Evolutionary conservation across 2,888 invertebrate genomes (phyloP).

Genomic region (Prenolepis imparis): DNA sequence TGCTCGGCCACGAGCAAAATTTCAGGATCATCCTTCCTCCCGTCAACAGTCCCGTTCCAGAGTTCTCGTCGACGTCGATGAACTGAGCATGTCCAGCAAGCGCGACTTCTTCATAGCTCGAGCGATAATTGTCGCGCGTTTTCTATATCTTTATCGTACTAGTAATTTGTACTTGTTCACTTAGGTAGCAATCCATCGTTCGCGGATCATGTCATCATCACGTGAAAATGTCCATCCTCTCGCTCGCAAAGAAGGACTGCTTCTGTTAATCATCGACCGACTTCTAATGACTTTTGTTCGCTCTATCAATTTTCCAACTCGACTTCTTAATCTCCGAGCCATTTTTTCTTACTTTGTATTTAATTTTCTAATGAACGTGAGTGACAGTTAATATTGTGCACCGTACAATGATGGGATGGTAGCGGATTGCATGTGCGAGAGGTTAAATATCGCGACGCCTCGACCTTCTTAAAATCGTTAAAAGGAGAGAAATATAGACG

Average conservation of each 20-base stretch:
- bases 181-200: background rate
- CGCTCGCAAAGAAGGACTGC: background rate
- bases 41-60: conserved; percentile 53
- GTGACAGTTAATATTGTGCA: background rate
- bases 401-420: background rate
- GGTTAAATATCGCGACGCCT: conserved; percentile 15
- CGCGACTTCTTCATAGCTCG: conserved; percentile 13
- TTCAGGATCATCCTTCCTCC: conserved; percentile 81
- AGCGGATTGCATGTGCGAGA: background rate
- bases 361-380: background rate
- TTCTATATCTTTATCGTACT: background rate
- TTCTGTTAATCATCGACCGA: background rate
- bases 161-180: background rate
- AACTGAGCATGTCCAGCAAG: background rate
- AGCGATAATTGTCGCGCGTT: conserved; percentile 10
- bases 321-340: background rate
- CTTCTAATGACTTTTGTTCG: background rate
- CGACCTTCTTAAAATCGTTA: conserved; percentile 16
- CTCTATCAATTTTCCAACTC: background rate
- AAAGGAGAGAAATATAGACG: background rate
- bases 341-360: background rate
- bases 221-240: background rate
- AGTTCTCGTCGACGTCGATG: conserved; percentile 31
- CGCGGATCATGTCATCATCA: background rate
- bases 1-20: conserved; percentile 81